These are phyloP conservation scores for Limonius californicus DNA, from an alignment of 1,140 invertebrate genomes.

Conservation along the genomic window DNA sequence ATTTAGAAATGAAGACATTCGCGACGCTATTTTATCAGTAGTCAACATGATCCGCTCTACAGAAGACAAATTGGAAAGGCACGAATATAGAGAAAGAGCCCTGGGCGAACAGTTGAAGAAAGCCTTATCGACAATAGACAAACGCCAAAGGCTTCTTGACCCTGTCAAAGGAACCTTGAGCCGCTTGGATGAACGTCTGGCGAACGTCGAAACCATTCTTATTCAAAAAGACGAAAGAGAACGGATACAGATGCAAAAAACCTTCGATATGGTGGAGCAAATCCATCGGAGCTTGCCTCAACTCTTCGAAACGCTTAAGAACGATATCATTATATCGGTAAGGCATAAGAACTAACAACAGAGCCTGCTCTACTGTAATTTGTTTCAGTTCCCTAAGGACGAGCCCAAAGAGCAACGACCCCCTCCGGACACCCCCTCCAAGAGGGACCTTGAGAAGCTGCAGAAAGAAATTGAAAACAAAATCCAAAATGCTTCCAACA, in stretches of 20 bases:
- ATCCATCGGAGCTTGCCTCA: slow-evolving; percentile 61
- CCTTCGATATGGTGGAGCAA: slow-evolving; percentile 60
- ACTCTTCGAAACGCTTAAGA: slow-evolving; percentile 45
- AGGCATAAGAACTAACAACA: not conserved
- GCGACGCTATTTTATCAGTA: slow-evolving; percentile 74
- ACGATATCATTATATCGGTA: slow-evolving; percentile 37
- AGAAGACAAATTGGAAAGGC: slow-evolving; percentile 78
- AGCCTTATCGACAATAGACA: slow-evolving; percentile 65
- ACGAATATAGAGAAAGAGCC: slow-evolving; percentile 75
- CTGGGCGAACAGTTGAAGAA: slow-evolving; percentile 76
- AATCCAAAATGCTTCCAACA: slow-evolving; percentile 45
- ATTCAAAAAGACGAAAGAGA: slow-evolving; percentile 67
- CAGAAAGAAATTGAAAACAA: slow-evolving; percentile 56
- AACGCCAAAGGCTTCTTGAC: slow-evolving; percentile 65
- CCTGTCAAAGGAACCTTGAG: slow-evolving; percentile 61
- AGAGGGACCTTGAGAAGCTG: slow-evolving; percentile 47
- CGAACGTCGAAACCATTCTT: slow-evolving; percentile 64
- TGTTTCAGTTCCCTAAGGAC: not conserved
- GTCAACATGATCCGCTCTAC: slow-evolving; percentile 75
- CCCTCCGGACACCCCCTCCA: slow-evolving; percentile 33
- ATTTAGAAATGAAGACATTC: slow-evolving; percentile 74
- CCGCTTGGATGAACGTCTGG: slow-evolving; percentile 63
- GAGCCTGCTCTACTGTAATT: too few species aligned
- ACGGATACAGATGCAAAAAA: slow-evolving; percentile 64
- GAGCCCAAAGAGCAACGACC: slow-evolving; percentile 19